Evolutionary conservation across 2,888 invertebrate genomes (phyloP), one percentile per base, ranked within the genome.

Genomic region (Xiphydria camelus): DNA sequence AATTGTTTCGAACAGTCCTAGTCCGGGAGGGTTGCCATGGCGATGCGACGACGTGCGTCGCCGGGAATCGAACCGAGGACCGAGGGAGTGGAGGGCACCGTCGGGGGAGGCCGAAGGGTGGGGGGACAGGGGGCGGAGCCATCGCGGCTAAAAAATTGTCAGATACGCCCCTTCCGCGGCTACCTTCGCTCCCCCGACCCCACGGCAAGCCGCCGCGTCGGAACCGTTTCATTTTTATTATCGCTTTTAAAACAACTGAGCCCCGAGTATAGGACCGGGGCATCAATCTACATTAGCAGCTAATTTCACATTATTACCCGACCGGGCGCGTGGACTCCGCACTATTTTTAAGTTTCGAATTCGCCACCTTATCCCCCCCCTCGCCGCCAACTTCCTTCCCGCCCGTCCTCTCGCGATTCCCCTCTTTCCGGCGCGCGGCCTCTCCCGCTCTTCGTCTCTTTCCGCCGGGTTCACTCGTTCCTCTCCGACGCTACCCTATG

Each of bases 1-100:
- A 75, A 75, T 75, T 75, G 74, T 75, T 75, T 74, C 68, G 68
- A 75, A 72, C 71, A 74, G 73, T 74, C 69, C 68, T 62, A 62
- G 55, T 59, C 53, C 57, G 45, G 51, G 50, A 41, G 57, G 61
- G 73, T 75, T 68, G 57, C 71, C 68, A 73, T 74, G 66, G 63
- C 63, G 62, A 73, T 70, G 53, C 53, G 47, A 48, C 45, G 57
- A 31, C 52, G 47, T 47, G 49, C 32, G 51, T 45, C 48, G 47
- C 12, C 26, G 26, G n/a, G 33, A 32, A 12, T 6, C n/a, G 23
- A n/a, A 23, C 7, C 6, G n/a, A 6, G 23, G 23, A 23, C 9
- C 10, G 14, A 15, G 4, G 1, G 12, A 15, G 33, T 6, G 10
- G 2, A n/a, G 6, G 26, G 26, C 10, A n/a, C 26, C 9, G 26